A percentile compares a stretch with the other conserved stretches of the same genome.
Evolutionary conservation across 1,140 invertebrate genomes (phyloP).

Genomic region (Drosophila repleta): DNA sequence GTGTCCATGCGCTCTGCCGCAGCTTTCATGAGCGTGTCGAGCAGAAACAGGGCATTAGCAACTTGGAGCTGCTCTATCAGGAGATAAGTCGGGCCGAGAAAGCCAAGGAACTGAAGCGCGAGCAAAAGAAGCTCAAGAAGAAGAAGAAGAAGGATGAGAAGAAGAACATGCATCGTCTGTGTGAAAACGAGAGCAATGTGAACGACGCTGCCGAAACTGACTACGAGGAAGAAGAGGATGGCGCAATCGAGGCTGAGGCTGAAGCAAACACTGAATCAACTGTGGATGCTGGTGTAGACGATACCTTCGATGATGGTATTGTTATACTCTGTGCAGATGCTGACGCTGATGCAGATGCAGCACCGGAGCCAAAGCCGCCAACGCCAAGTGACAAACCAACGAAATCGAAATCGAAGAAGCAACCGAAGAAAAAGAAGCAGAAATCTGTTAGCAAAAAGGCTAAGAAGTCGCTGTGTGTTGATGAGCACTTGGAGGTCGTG

Average conservation of each 20-base stretch:
- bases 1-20: conserved; percentile 92
- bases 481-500: conserved; percentile 46
- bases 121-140: conserved; percentile 94
- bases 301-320: conserved; percentile 60
- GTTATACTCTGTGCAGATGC: conserved; percentile 44
- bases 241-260: conserved; percentile 17
- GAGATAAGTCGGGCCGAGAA: conserved; percentile 93
- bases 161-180: conserved; percentile 83
- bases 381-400: conserved; percentile 54
- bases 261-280: conserved; percentile 18
- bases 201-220: conserved; percentile 57
- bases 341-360: conserved; percentile 16
- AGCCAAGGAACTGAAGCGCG: conserved; percentile 91
- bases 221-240: conserved; percentile 51
- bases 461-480: conserved; percentile 29
- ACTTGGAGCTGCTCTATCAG: conserved; percentile 92
- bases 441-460: conserved; percentile 51
- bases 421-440: conserved; percentile 75
- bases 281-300: conserved; percentile 28
- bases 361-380: conserved; percentile 18
- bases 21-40: conserved; percentile 96
- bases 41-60: conserved; percentile 93
- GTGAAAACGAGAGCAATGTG: conserved; percentile 45
- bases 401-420: conserved; percentile 81
- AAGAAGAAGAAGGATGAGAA: conserved; percentile 92